Base-by-base conservation (phyloP, 2,113 vertebrate genomes). In the Osmerus mordax region DNA sequence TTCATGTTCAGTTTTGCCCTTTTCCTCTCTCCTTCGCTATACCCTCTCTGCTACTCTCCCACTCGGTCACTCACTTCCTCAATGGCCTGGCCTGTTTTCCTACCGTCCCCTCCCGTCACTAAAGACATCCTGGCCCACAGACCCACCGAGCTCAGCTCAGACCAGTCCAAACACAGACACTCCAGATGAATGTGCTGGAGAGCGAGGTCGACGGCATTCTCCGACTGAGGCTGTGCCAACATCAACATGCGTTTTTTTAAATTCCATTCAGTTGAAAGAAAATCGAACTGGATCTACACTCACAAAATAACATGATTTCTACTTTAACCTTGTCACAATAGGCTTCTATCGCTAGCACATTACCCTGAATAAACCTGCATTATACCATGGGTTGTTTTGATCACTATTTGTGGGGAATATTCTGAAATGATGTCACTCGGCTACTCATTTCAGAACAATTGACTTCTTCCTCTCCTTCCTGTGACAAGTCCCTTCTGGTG, bases 401-500 rank as follows among this genome's bases (percentile, higher is more conserved):
- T 47, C 41, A 47, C 41, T 47, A 47, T 2, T 47, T 47, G 9
- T 47, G 41, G 41, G 41, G 8, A 12, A 47, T 47, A 47, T 47
- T 85, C 87, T 81, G 74, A 84, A 87, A 88, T 92, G 86, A 92
- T 90, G 88, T 90, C 89, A 90, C 41, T 88, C 68, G 72, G 74
- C 73, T 81, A 85, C 85, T 88, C 73, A 29, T 89, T 84, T 79
- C 74, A 77, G 87, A 92, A 92, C 91, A 92, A 92, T 91, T 80
- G 76, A 23, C 88, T 70, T 83, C 82, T 91, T 91, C 91, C 91
- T 91, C 86, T 74, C 77, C 82, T 90, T 91, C 90, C 90, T 91
- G 88, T 89, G 88, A 90, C 88, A 83, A 47, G 84, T 75, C 83
- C 69, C 78, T 54, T 56, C 82, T 80, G 78, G 69, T 61, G 68